Conservation (phyloP, 1,140 invertebrate genomes). For the Coelopa frigida region DNA sequence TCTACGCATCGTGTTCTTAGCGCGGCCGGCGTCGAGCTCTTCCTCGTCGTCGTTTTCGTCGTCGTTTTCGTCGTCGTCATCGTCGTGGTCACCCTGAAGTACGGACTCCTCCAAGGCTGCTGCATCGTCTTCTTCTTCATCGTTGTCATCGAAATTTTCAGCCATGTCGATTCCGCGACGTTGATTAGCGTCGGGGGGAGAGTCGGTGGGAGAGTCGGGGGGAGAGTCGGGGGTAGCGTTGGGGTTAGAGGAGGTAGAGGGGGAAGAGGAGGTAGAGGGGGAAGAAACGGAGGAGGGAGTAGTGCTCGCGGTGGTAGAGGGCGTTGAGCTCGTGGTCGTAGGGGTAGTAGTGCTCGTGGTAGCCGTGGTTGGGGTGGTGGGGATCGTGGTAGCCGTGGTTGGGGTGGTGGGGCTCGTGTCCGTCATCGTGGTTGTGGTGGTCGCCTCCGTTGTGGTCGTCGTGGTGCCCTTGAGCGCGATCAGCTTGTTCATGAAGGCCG, state of each 20-base stretch:
- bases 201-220: slow-evolving; percentile 3
- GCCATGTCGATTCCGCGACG: not conserved
- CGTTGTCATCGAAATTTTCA: slow-evolving; percentile 8
- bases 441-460: slow-evolving; percentile 3
- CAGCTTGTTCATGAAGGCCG: slow-evolving; percentile 23
- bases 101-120: slow-evolving; percentile 8
- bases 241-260: not conserved
- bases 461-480: slow-evolving; percentile 15
- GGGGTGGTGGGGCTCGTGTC: slow-evolving; percentile 11
- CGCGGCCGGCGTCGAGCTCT: slow-evolving; percentile 6
- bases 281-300: not conserved
- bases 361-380: slow-evolving; percentile 13
- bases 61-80: not conserved
- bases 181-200: not conserved
- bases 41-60: not conserved
- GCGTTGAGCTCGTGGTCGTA: slow-evolving; percentile 4
- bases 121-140: slow-evolving; percentile 10
- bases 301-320: slow-evolving; percentile 6
- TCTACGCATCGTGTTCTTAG: slow-evolving; percentile 4
- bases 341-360: slow-evolving; percentile 2
- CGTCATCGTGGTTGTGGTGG: not conserved
- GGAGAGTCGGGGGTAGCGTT: not conserved
- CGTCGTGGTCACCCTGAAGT: not conserved
- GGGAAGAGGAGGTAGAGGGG: not conserved
- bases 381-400: slow-evolving; percentile 3